A percentile compares a stretch with the other conserved stretches of the same genome.
Evolutionary conservation across 2,888 invertebrate genomes (phyloP).

Genomic region (Odontothrips loti): DNA sequence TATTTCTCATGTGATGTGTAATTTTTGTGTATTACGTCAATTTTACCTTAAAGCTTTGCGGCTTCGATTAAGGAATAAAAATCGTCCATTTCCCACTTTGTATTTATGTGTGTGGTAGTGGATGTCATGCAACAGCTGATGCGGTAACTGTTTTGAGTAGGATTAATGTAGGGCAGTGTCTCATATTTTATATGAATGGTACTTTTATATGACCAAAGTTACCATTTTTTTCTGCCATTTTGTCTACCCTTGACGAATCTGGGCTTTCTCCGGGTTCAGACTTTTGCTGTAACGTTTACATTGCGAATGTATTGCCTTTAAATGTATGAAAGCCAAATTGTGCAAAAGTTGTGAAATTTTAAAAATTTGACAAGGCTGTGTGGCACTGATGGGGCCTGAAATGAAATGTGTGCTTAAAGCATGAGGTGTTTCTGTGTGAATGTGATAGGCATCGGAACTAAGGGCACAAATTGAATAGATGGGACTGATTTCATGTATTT

Average conservation of each 20-base stretch:
- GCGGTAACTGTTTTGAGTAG: neutral
- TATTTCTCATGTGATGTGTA: neutral
- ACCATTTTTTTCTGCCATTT: too few relatives aligned
- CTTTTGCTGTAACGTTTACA: neutral
- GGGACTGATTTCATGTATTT: too few relatives aligned
- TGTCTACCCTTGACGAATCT: neutral
- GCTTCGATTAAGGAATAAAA: neutral
- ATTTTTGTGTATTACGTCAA: neutral
- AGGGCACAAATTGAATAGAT: neutral
- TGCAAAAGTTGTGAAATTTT: neutral
- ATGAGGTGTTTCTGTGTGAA: neutral
- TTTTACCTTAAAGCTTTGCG: neutral
- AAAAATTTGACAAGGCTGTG: neutral
- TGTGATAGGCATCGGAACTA: neutral
- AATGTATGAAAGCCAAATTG: neutral
- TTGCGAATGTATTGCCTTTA: neutral
- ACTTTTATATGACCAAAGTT: neutral
- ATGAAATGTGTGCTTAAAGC: neutral
- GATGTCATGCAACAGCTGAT: neutral
- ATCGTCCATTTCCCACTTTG: neutral
- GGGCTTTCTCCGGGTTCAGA: neutral
- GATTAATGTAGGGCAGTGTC: neutral
- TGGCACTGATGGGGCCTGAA: neutral
- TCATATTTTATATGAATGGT: neutral
- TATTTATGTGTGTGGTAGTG: too few relatives aligned